Evolutionary conservation across 2,888 invertebrate genomes (phyloP), one percentile per base, ranked within the genome.

Genomic region (Cheilosia grossa): DNA sequence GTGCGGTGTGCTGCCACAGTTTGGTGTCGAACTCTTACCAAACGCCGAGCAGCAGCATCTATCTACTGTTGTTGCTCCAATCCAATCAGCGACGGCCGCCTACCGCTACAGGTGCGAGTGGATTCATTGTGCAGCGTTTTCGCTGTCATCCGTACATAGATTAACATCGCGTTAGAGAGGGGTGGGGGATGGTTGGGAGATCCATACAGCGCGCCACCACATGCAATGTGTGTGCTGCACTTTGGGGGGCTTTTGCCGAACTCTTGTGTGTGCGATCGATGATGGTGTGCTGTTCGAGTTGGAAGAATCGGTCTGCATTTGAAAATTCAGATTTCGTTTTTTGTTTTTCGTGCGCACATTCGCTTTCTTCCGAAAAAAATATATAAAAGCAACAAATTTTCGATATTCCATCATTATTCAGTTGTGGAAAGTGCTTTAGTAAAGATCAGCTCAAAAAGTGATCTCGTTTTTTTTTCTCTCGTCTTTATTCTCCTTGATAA

Each of bases 341-440:
- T 72, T 40, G 59, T 69, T 69, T 70, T 70, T 53, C 53, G 5
- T 17, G 61, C 75, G 47, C 53, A 54, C 87, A 87, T 87, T 88
- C 89, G 91, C 92, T 92, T 92, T 92, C 92, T 91, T 92, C 91
- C 91, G 90, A 78, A 70, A 70, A 77, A 85, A 91, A 89, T 90
- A 91, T 92, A 92, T 92, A 92, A 91, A 92, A 92, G 92, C 90
- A 87, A 88, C 89, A 87, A 88, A 88, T 89, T 89, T 89, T 89
- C 88, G 89, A 89, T 90, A 90, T 88, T 91, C 88, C 89, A 89
- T 90, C 89, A 92, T 92, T 91, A 92, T 91, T 92, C 92, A 91
- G 90, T 91, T 89, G 90, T 91, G 90, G 90, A 91, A 91, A 91
- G 91, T 91, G 90, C 90, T 89, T 90, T 89, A 89, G 91, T 90